Evolutionary conservation across 2,797 vertebrate genomes (phyloP).

Genomic region (Danio aesculapii): DNA sequence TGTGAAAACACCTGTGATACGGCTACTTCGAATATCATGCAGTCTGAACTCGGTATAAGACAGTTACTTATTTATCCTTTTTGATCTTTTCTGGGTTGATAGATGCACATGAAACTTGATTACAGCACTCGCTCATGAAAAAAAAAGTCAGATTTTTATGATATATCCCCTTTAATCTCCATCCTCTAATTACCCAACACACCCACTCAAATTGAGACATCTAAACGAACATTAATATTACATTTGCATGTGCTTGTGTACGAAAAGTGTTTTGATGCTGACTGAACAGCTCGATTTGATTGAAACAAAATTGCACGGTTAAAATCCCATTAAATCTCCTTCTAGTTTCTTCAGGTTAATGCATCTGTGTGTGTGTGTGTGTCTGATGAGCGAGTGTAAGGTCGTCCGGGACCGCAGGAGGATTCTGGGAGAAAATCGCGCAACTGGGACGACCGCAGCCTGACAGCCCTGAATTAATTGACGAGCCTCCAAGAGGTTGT

Average conservation of each 20-base stretch:
- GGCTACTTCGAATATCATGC: no score
- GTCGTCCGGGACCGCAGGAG: constrained; percentile 70
- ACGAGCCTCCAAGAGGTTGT: constrained; percentile 84
- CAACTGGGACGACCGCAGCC: constrained; percentile 66
- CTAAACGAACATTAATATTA: constrained; percentile 10
- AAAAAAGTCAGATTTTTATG: neutral
- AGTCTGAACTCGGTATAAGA: no score
- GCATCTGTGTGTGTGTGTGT: constrained; percentile 10
- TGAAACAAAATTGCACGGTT: neutral
- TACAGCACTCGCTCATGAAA: no score
- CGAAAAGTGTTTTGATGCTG: neutral
- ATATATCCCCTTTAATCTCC: neutral
- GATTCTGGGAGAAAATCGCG: constrained; percentile 64
- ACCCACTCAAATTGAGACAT: neutral
- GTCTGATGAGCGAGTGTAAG: constrained; percentile 10
- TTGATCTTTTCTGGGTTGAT: no score
- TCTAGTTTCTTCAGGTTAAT: constrained; percentile 18
- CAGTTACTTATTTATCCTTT: no score
- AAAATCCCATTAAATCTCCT: constrained; percentile 31
- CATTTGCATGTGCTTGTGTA: neutral
- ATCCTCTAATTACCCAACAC: constrained; percentile 9
- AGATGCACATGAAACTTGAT: no score
- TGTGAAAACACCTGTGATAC: no score
- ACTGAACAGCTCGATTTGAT: neutral
- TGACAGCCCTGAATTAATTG: constrained; percentile 92